Conservation (phyloP, 2,113 vertebrate genomes). For the Ceyx margarethae region DNA sequence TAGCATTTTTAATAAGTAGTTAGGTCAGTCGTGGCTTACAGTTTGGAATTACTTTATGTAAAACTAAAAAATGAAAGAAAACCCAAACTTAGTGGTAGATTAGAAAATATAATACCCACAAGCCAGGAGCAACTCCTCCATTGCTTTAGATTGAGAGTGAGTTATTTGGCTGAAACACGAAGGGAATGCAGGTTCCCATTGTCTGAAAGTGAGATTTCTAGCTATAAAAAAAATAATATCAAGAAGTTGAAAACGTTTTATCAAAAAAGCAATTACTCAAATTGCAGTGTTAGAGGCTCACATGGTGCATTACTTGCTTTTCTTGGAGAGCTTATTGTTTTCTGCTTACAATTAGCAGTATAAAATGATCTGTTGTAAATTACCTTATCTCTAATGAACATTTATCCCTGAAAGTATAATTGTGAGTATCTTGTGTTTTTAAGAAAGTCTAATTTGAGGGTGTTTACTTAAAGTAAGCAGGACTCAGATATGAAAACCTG, state of each 20-base stretch:
- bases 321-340: constrained; percentile 25
- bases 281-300: neutral
- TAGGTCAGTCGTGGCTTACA: constrained; percentile 77
- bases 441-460: neutral
- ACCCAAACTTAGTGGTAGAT: constrained; percentile 52
- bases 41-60: constrained; percentile 77
- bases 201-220: constrained; percentile 45
- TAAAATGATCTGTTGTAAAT: neutral
- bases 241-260: constrained; percentile 34
- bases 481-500: neutral
- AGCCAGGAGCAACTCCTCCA: neutral
- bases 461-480: constrained; percentile 37
- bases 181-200: constrained; percentile 23
- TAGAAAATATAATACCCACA: constrained; percentile 55
- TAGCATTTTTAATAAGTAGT: constrained; percentile 94
- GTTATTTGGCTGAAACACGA: constrained; percentile 69
- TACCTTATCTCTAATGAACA: constrained; percentile 54
- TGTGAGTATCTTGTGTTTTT: neutral
- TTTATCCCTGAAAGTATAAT: constrained; percentile 18
- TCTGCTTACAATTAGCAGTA: constrained; percentile 14
- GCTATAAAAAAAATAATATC: neutral
- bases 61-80: constrained; percentile 43
- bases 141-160: neutral
- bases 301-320: neutral
- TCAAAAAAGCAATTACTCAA: constrained; percentile 51